Base-by-base conservation (phyloP, 2,797 vertebrate genomes). In the Mionectes olivaceus region DNA sequence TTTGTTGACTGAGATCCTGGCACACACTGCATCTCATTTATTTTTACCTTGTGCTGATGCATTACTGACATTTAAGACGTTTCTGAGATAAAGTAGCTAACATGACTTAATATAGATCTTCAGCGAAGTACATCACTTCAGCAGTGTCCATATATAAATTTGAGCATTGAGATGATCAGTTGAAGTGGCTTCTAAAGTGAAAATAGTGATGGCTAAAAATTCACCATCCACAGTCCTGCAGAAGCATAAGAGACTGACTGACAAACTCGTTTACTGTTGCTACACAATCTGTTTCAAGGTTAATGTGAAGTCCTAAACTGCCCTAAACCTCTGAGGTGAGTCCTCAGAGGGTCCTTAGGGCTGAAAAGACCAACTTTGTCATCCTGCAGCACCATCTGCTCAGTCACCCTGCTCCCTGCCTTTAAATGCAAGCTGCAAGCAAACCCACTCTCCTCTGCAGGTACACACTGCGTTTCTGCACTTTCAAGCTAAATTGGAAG, bases 31-130 rank as follows among this genome's bases (percentile, higher is more conserved):
- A 37, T 49, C 8, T 7, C 30, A 16, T 61, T 90, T 87, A 23
- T 71, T 57, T 91, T 90, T 81, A 79, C 10, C 35, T 61, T 43
- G 18, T 85, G 69, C 47, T 87, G 46, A 55, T 84, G n/a, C 46
- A 10, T 90, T 88, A 83, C 21, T 80, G 83, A 63, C 5, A 2
- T 65, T 94, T 57, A 87, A 64, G 46, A 25, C 35, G 18, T 59
- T 87, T 83, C 39, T 64, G 86, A 89, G 39, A 64, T 90, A 27
- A 94, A 55, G 24, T 44, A 74, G 25, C 14, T 86, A 25, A 86
- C 57, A 43, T 32, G 19, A 52, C 47, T 78, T 84, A 57, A 84
- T 57, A 52, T 13, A 60, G 18, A 33, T 79, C 24, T 82, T 41
- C 28, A 67, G 17, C 91, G 41, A 87, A 95, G 67, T 67, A 13